A percentile compares a stretch with the other conserved stretches of the same genome.
These are phyloP conservation scores for Acanthosepion esculentum DNA, from an alignment of 2,888 invertebrate species.

Conservation along the genomic window DNA sequence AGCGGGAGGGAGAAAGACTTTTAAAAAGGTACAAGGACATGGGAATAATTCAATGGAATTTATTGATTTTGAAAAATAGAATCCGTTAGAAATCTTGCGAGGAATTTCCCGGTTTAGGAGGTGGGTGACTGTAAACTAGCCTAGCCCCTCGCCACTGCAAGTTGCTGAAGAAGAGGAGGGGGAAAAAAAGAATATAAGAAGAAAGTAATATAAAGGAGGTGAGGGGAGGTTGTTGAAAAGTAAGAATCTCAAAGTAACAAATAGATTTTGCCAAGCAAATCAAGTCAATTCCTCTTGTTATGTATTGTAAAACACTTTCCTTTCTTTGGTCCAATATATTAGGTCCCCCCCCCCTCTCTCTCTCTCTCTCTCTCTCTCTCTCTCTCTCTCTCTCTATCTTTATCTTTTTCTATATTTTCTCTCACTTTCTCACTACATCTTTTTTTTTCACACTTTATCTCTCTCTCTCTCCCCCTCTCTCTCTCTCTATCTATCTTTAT, in stretches of 20 bases:
- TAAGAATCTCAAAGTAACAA: background rate
- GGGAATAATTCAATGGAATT: background rate
- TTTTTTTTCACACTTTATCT: background rate
- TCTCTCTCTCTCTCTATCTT: background rate
- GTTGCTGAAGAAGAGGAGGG: background rate
- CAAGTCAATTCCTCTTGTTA: background rate
- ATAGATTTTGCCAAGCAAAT: background rate
- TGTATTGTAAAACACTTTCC: background rate
- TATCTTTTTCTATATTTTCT: background rate
- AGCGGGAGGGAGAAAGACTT: background rate
- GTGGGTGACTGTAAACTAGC: background rate
- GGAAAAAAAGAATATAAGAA: background rate
- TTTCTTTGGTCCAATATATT: background rate
- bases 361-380: background rate
- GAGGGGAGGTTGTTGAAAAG: background rate
- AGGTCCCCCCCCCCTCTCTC: background rate
- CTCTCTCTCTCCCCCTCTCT: background rate
- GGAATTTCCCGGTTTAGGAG: background rate
- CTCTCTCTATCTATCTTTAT: background rate
- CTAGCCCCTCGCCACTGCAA: background rate
- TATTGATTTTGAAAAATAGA: constrained; percentile 2
- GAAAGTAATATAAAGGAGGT: background rate
- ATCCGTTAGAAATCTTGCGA: background rate
- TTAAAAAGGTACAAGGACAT: background rate
- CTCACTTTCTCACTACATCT: background rate